Evolutionary conservation across 2,113 vertebrate species (phyloP).

Genomic region (Scomber japonicus): DNA sequence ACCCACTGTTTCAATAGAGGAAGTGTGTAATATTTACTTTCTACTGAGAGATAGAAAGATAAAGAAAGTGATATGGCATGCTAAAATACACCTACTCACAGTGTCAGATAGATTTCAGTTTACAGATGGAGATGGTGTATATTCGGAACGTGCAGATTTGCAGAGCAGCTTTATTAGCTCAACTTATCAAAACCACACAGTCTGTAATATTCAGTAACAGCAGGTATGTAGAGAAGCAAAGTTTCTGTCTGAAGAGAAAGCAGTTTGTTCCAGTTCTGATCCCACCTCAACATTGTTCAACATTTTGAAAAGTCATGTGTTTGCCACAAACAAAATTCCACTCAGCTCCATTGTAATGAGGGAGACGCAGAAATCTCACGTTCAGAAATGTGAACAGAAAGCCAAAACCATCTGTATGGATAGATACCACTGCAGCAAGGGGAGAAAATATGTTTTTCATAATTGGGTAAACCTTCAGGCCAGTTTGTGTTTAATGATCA

Average conservation of each 20-base stretch:
- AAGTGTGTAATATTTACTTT: constrained; percentile 19
- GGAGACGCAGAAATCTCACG: neutral
- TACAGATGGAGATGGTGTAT: neutral
- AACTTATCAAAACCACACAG: constrained; percentile 43
- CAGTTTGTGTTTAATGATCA: constrained; percentile 2
- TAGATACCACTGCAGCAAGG: no score
- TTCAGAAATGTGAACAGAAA: no score
- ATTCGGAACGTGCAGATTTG: constrained; percentile 34
- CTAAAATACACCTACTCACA: no score
- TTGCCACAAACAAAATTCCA: neutral
- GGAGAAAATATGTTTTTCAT: neutral
- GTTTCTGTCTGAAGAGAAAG: neutral
- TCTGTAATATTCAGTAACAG: neutral
- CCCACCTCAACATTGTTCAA: no score
- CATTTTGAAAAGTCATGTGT: no score
- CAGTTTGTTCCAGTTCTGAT: neutral
- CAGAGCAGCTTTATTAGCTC: neutral
- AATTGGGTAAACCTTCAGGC: neutral
- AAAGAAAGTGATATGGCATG: neutral
- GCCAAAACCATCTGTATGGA: neutral
- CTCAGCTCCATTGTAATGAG: neutral
- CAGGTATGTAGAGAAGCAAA: neutral
- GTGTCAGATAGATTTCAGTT: neutral
- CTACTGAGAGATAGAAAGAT: neutral
- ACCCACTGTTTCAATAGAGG: neutral